These are phyloP conservation scores for Cataglyphis albicans DNA, from an alignment of 2,888 invertebrate species.

Conservation along the genomic window DNA sequence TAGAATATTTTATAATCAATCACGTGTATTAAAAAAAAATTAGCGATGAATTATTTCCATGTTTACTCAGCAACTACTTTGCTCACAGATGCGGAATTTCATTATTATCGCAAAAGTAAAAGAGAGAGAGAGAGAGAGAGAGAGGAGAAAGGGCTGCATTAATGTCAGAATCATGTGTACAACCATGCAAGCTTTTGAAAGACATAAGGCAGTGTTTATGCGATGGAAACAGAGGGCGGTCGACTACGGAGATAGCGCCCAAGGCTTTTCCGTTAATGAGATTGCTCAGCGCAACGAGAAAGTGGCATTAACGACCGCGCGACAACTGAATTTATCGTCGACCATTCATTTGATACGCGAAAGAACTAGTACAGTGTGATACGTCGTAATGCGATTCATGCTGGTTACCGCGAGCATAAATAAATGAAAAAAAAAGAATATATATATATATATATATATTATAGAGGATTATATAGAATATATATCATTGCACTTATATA, in stretches of 20 bases:
- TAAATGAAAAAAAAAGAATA: not conserved
- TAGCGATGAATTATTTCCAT: constrained; percentile 46
- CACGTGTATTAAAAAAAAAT: constrained; percentile 56
- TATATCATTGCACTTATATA: not conserved
- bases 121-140: constrained; percentile 5
- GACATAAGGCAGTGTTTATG: constrained; percentile 4
- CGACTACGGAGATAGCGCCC: constrained; percentile 11
- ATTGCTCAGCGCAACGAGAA: constrained; percentile 20
- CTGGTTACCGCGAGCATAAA: not conserved
- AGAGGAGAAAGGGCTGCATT: constrained; percentile 1
- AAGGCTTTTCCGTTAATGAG: constrained; percentile 38
- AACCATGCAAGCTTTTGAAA: constrained; percentile 9
- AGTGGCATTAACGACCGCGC: constrained; percentile 14
- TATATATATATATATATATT: not conserved
- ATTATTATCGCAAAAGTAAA: constrained; percentile 29
- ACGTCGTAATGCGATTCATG: constrained; percentile 19
- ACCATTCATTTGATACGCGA: constrained; percentile 32
- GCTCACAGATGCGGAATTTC: constrained; percentile 30
- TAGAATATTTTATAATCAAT: constrained; percentile 21
- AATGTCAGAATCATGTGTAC: constrained; percentile 19
- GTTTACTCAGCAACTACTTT: constrained; percentile 26
- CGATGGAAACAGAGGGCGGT: constrained; percentile 1
- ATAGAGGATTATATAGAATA: not conserved
- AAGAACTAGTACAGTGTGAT: not conserved
- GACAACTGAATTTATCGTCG: constrained; percentile 42